These are phyloP conservation scores for Xestobium rufovillosum DNA, from an alignment of 2,888 invertebrate species.

Conservation along the genomic window DNA sequence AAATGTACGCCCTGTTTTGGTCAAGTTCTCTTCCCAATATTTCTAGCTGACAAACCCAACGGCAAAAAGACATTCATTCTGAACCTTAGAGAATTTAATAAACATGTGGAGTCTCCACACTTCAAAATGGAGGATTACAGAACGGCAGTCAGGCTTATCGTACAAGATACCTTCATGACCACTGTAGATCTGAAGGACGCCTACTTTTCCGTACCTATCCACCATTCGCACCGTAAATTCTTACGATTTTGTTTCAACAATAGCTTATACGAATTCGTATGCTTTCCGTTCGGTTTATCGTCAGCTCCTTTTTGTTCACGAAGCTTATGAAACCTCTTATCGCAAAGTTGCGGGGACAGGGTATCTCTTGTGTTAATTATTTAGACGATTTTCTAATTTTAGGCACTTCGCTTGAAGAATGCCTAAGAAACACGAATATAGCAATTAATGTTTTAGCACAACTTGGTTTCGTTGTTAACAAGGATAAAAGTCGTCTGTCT, in stretches of 20 bases:
- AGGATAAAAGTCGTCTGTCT: background rate
- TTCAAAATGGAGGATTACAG: slow-evolving; percentile 10
- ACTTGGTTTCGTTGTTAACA: background rate
- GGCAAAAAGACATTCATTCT: background rate
- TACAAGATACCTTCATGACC: slow-evolving; percentile 3
- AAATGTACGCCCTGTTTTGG: too few species aligned
- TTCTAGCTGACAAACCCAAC: background rate
- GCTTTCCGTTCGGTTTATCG: slow-evolving; percentile 16
- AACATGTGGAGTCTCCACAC: slow-evolving; percentile 6
- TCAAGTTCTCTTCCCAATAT: background rate
- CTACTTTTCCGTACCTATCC: slow-evolving; percentile 13
- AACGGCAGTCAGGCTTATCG: slow-evolving; percentile 7
- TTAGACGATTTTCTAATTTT: slow-evolving; percentile 13
- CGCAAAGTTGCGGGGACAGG: slow-evolving; percentile 6
- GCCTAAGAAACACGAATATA: background rate
- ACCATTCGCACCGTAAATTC: slow-evolving; percentile 8
- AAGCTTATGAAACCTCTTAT: slow-evolving; percentile 17
- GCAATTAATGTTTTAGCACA: slow-evolving; percentile 1
- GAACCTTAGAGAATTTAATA: too few species aligned
- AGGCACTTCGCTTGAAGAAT: slow-evolving; percentile 10
- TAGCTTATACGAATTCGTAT: slow-evolving; percentile 17
- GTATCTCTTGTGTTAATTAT: slow-evolving; percentile 9
- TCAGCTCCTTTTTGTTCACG: slow-evolving; percentile 18
- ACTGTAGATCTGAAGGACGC: slow-evolving; percentile 9
- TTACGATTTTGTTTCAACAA: slow-evolving; percentile 13